Evolutionary conservation across 2,797 vertebrate genomes (phyloP).

Genomic region (Lindbergichthys nudifrons): DNA sequence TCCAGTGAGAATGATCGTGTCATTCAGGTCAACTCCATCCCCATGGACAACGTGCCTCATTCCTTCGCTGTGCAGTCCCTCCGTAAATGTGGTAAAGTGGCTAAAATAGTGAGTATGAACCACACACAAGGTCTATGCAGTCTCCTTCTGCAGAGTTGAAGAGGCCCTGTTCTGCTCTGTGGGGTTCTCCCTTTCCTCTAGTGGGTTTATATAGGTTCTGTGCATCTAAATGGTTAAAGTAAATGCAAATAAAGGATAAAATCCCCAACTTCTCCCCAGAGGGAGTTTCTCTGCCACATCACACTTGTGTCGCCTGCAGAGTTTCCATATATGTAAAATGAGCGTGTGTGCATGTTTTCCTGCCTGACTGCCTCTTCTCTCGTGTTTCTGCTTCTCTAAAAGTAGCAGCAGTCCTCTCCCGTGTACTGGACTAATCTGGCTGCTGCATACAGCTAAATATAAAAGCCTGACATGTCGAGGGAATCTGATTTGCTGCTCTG

Average conservation of each 20-base stretch:
- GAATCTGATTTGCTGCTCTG: slow-evolving; percentile 13
- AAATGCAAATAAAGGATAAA: too few species aligned
- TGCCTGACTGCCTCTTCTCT: slow-evolving; percentile 13
- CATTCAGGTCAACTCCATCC: slow-evolving; percentile 91
- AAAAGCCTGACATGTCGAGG: slow-evolving; percentile 24
- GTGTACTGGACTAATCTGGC: slow-evolving; percentile 17
- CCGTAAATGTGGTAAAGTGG: slow-evolving; percentile 94
- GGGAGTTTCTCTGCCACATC: too few species aligned
- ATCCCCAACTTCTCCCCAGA: too few species aligned
- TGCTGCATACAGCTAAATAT: slow-evolving; percentile 21
- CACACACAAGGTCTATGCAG: neutral
- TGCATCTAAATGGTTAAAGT: too few species aligned
- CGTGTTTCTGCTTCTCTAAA: slow-evolving; percentile 10
- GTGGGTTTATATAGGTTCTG: too few species aligned
- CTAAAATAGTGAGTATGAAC: slow-evolving; percentile 90
- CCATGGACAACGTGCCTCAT: slow-evolving; percentile 94
- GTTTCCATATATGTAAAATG: too few species aligned
- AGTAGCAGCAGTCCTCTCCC: slow-evolving; percentile 17
- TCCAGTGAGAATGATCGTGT: slow-evolving; percentile 93
- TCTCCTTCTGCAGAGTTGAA: neutral
- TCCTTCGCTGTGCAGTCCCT: slow-evolving; percentile 95
- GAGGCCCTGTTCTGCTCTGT: too few species aligned
- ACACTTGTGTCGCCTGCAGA: too few species aligned
- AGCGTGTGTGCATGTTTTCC: slow-evolving; percentile 1
- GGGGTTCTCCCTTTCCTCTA: too few species aligned